A percentile compares a stretch with the other conserved stretches of the same genome.
These are phyloP conservation scores for Hetaerina americana DNA, from an alignment of 1,140 invertebrate species.

Conservation along the genomic window DNA sequence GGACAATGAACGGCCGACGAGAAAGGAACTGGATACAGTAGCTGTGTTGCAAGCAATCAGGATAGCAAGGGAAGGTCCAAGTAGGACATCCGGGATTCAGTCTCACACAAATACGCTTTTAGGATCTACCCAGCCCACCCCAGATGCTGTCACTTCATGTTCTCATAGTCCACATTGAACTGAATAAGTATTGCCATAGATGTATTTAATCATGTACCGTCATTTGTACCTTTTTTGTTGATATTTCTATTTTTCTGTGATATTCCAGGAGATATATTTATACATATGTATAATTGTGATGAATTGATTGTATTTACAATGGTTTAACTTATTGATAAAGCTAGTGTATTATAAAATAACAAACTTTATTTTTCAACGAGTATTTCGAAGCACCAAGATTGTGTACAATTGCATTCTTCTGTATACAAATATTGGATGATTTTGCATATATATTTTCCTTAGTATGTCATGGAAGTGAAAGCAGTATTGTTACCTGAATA, in stretches of 20 bases:
- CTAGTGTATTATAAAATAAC: not conserved
- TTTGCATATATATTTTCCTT: not conserved
- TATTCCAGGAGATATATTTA: not conserved
- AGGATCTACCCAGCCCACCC: not conserved
- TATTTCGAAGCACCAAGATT: not conserved
- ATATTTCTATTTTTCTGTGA: not conserved
- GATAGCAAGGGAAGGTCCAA: conserved; percentile 46
- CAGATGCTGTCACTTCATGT: not conserved
- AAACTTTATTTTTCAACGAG: not conserved
- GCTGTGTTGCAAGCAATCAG: conserved; percentile 74
- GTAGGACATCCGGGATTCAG: not conserved
- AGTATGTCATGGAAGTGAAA: not conserved
- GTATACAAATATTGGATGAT: not conserved
- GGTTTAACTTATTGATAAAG: not conserved
- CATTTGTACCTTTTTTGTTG: not conserved
- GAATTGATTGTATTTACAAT: not conserved
- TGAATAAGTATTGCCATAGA: not conserved
- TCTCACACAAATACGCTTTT: not conserved
- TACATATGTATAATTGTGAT: not conserved
- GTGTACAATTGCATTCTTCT: not conserved
- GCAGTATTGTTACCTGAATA: too few relatives aligned
- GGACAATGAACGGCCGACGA: conserved; percentile 73
- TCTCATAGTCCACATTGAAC: not conserved
- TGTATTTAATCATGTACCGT: not conserved
- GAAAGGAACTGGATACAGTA: conserved; percentile 82